A percentile compares a stretch with the other conserved stretches of the same genome.
These are phyloP conservation scores for Orchesellides sinensis DNA, from an alignment of 2,888 invertebrate species.

Conservation along the genomic window DNA sequence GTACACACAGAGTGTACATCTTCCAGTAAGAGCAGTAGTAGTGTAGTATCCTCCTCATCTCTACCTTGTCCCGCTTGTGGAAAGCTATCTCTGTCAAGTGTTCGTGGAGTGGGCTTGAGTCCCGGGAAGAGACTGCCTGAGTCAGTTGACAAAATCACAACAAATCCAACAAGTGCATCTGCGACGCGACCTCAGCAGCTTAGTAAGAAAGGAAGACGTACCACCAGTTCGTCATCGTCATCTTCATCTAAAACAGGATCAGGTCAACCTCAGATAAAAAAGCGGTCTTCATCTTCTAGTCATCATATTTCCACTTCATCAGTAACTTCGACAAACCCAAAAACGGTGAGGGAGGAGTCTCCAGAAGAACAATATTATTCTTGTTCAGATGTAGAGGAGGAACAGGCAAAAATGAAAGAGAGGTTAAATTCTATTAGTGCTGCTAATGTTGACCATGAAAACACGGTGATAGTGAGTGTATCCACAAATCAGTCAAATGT, in stretches of 20 bases:
- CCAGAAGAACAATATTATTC: slow-evolving; percentile 54
- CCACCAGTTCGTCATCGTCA: background rate
- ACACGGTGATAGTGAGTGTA: slow-evolving; percentile 51
- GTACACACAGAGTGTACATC: slow-evolving; percentile 69
- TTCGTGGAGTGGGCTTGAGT: slow-evolving; percentile 46
- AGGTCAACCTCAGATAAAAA: slow-evolving; percentile 14
- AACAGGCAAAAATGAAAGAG: slow-evolving; percentile 6
- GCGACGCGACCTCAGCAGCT: background rate
- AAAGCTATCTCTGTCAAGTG: slow-evolving; percentile 45
- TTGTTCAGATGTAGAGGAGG: slow-evolving; percentile 47
- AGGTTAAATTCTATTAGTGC: background rate
- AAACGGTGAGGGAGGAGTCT: slow-evolving; percentile 32
- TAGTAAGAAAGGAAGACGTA: slow-evolving; percentile 30
- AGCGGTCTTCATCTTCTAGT: slow-evolving; percentile 51
- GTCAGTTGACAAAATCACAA: slow-evolving; percentile 19
- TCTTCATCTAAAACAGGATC: background rate
- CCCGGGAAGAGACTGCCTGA: slow-evolving; percentile 31
- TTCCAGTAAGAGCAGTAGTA: slow-evolving; percentile 14
- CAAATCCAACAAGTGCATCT: background rate
- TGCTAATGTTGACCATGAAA: slow-evolving; percentile 17
- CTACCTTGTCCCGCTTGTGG: slow-evolving; percentile 60
- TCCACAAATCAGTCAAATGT: slow-evolving; percentile 42
- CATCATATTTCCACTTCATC: slow-evolving; percentile 36
- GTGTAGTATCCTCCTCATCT: slow-evolving; percentile 15
- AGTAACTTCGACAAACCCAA: background rate